Evolutionary conservation across 2,797 vertebrate genomes (phyloP), one percentile per base, ranked within the genome.

Genomic region (Neomorphus geoffroyi): DNA sequence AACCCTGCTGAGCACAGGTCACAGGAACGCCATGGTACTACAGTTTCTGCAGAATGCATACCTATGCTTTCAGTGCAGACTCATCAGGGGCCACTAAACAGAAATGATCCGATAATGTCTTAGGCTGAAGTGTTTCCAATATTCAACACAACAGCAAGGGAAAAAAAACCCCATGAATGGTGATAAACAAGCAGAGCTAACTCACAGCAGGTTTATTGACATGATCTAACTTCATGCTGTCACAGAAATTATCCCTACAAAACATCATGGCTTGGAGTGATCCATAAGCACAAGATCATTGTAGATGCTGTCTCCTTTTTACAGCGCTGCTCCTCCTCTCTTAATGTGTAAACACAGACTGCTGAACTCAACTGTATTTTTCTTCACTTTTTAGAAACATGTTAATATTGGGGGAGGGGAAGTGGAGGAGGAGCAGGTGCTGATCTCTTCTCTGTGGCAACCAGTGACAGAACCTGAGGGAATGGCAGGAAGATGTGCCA

Each of bases 201-300:
- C 69, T 96, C 92, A 58, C 23, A 62, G 88, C 56, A 79, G 71
- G 62, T 51, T 80, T 93, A 94, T 18, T 65, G 86, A 94, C 72
- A n/a, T n/a, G n/a, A n/a, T n/a, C n/a, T n/a, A n/a, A n/a, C n/a
- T 50, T 72, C 84, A 22, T 8, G 53, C 82, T 94, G 82, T 48
- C 82, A 83, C 66, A 69, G 71, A 89, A 90, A 95, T 87, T 77
- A 83, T 61, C 82, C 86, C 80, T 56, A 53, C 65, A 84, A 86
- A 83, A 91, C 70, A 79, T 83, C 77, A 77, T 92, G 7, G 0
- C 43, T 28, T 9, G 32, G 60, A 82, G 65, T 33, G 69, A 88
- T 93, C 94, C 74, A 61, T 43, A 83, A 78, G 67, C 51, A 80
- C 32, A 19, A 54, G 82, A 67, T 39, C 70, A 45, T 23, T 57